These are phyloP conservation scores for Tribolium castaneum DNA, from an alignment of 1,140 invertebrate species.

Conservation along the genomic window DNA sequence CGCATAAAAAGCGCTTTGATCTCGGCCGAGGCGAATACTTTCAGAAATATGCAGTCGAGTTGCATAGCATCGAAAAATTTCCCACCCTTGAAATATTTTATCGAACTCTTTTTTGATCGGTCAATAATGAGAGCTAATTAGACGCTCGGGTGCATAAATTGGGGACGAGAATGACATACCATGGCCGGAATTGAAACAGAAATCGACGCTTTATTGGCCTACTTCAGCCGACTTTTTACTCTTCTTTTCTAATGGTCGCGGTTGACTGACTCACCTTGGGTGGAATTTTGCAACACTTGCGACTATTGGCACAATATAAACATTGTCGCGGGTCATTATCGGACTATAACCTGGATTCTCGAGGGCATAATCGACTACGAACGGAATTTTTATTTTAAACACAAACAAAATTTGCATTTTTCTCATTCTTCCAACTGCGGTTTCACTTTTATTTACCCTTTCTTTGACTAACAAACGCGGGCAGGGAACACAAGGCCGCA, in stretches of 20 bases:
- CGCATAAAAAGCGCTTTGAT: conserved; percentile 42
- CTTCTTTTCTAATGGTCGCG: too few species aligned
- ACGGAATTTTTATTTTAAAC: too few species aligned
- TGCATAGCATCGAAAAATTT: conserved; percentile 38
- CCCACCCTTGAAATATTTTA: conserved; percentile 38
- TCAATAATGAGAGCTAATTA: conserved; percentile 17
- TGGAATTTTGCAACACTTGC: not conserved
- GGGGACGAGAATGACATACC: not conserved
- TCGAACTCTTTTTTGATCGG: not conserved
- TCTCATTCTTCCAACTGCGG: too few species aligned
- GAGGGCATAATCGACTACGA: not conserved
- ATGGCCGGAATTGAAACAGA: too few species aligned
- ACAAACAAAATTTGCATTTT: too few species aligned
- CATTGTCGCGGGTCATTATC: not conserved
- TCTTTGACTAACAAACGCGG: too few species aligned
- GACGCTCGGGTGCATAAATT: not conserved
- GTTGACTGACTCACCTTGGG: not conserved
- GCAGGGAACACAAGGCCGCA: too few species aligned
- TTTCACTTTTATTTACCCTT: too few species aligned
- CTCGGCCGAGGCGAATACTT: conserved; percentile 26
- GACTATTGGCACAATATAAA: not conserved
- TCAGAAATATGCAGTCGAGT: conserved; percentile 37
- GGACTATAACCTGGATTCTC: not conserved
- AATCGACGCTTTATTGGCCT: not conserved
- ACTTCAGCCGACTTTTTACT: not conserved